A percentile compares a stretch with the other conserved stretches of the same genome.
phyloP scores from a whole-genome alignment of 2,888 invertebrate species.

The Teleogryllus oceanicus region DNA sequence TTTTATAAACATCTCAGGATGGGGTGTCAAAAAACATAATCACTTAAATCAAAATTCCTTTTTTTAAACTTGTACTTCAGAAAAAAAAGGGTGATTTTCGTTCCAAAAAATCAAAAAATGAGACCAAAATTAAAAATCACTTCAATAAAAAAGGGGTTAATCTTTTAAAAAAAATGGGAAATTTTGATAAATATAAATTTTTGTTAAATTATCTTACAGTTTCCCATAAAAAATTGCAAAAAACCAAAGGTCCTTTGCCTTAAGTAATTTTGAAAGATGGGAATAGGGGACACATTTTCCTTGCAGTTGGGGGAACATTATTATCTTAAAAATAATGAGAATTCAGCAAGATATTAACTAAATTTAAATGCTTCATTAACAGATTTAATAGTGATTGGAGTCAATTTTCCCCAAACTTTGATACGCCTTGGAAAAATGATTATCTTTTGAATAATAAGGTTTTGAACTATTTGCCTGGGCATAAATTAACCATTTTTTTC shows the following conservation, averaged over 20 bases:
- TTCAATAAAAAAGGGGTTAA: constrained; percentile 34
- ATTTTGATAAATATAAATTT: background rate
- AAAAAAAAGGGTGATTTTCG: constrained; percentile 69
- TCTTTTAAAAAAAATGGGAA: background rate
- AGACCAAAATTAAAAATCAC: constrained; percentile 54
- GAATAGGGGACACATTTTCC: constrained; percentile 67
- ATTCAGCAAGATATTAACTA: no score
- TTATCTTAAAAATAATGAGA: constrained; percentile 51
- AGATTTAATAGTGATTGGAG: no score
- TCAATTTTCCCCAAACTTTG: no score
- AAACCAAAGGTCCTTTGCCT: constrained; percentile 55
- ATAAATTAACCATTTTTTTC: no score
- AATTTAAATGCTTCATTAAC: no score
- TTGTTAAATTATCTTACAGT: constrained; percentile 40
- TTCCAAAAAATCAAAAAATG: constrained; percentile 66
- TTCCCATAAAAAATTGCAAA: constrained; percentile 60
- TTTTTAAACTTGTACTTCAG: constrained; percentile 77
- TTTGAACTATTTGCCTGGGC: no score
- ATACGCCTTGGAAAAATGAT: no score
- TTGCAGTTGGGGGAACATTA: constrained; percentile 68
- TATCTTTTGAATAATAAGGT: background rate
- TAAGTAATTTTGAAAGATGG: constrained; percentile 61
- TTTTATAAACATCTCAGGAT: background rate
- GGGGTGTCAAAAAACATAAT: background rate
- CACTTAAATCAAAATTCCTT: constrained; percentile 41